Conservation (phyloP, 2,888 invertebrate species). For the Nebria salina region DNA sequence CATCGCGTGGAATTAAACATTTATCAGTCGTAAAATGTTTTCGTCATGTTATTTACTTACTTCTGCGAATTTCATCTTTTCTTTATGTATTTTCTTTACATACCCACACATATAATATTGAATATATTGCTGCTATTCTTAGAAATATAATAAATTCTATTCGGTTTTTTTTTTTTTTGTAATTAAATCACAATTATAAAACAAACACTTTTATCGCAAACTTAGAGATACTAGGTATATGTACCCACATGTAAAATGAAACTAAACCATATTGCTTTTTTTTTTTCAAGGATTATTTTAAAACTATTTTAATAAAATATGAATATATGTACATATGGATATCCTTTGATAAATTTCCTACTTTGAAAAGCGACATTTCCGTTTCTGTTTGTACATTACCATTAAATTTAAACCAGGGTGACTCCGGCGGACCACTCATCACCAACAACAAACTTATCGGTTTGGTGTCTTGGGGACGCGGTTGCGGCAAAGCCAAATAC, state of each 20-base stretch:
- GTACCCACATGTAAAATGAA: too few relatives aligned
- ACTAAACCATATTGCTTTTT: too few relatives aligned
- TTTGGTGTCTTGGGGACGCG: conserved; percentile 52
- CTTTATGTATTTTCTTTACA: background rate
- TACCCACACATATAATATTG: too few relatives aligned
- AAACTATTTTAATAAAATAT: too few relatives aligned
- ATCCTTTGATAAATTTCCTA: background rate
- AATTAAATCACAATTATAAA: too few relatives aligned
- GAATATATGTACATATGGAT: background rate
- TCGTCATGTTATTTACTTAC: background rate
- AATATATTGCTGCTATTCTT: too few relatives aligned
- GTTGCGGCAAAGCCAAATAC: conserved; percentile 52
- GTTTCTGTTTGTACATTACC: background rate
- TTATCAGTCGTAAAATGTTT: background rate
- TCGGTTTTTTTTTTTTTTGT: too few relatives aligned
- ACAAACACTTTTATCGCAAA: too few relatives aligned
- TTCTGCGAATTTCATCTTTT: background rate
- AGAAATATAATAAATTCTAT: too few relatives aligned
- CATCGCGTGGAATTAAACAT: background rate
- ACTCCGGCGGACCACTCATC: conserved; percentile 52
- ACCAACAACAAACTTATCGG: conserved; percentile 50
- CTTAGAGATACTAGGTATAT: too few relatives aligned
- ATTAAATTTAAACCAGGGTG: conserved; percentile 46
- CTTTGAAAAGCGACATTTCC: too few relatives aligned
- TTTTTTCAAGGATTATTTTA: too few relatives aligned